These are phyloP conservation scores for Pyrochroa serraticornis DNA, from an alignment of 2,888 invertebrate genomes.

Conservation along the genomic window DNA sequence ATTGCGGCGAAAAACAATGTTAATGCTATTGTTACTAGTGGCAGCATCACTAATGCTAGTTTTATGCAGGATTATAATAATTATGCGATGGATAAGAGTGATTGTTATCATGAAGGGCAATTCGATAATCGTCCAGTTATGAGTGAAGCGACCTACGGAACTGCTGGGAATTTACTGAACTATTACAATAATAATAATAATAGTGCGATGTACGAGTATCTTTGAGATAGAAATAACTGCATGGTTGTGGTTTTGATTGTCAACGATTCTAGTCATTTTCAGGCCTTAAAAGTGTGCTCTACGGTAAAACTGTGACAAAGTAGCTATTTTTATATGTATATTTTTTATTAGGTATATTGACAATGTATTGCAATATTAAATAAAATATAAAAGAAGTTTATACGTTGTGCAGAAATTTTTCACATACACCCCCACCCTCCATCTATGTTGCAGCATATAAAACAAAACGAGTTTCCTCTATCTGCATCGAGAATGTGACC, in stretches of 20 bases:
- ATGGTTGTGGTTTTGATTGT: conserved; percentile 1
- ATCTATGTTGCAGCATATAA: no score
- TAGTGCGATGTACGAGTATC: conserved; percentile 46
- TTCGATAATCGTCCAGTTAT: not conserved
- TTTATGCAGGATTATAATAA: conserved; percentile 56
- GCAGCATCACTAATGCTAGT: conserved; percentile 57
- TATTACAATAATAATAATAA: conserved; percentile 35
- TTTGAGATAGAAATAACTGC: conserved; percentile 30
- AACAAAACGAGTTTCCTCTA: no score
- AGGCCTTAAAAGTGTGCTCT: conserved; percentile 21
- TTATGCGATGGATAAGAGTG: conserved; percentile 1
- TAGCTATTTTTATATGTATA: conserved; percentile 11
- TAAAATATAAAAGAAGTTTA: conserved; percentile 8
- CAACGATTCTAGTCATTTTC: conserved; percentile 16
- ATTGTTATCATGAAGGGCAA: conserved; percentile 5
- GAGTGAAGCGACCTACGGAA: conserved; percentile 1
- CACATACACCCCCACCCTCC: no score
- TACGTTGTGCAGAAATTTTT: no score
- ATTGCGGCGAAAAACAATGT: conserved; percentile 66
- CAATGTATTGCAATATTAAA: conserved; percentile 24
- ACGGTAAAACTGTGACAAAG: conserved; percentile 14
- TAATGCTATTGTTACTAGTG: conserved; percentile 57
- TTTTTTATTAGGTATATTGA: conserved; percentile 18
- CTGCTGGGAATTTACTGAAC: conserved; percentile 10
- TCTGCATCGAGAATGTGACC: no score